These are phyloP conservation scores for Argyresthia albistria DNA, from an alignment of 2,888 invertebrate genomes.

Conservation along the genomic window DNA sequence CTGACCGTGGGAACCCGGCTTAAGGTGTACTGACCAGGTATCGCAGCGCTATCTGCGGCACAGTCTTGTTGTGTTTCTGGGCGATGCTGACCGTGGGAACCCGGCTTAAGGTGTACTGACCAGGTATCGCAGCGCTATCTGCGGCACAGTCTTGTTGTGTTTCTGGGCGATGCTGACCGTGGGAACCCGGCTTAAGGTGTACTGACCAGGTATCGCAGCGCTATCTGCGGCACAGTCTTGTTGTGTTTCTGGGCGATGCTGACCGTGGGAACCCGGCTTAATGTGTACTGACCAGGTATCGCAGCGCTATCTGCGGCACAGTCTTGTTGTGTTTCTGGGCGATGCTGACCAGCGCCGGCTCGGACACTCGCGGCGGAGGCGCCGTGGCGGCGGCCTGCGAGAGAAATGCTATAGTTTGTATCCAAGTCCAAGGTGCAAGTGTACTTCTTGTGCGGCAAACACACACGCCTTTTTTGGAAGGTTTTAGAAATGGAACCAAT, in stretches of 20 bases:
- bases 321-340: conserved; percentile 76
- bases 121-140: conserved; percentile 74
- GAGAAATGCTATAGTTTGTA: too few relatives aligned
- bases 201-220: conserved; percentile 73
- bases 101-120: too few relatives aligned
- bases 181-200: too few relatives aligned
- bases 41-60: too few relatives aligned
- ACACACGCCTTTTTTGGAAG: too few relatives aligned
- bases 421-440: too few relatives aligned
- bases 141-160: conserved; percentile 75
- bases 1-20: too few relatives aligned
- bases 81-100: too few relatives aligned
- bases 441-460: too few relatives aligned
- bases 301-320: conserved; percentile 73
- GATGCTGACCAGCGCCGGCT: conserved; percentile 68
- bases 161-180: conserved; percentile 75
- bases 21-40: too few relatives aligned
- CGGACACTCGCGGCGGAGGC: conserved; percentile 64
- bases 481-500: too few relatives aligned
- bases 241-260: conserved; percentile 74
- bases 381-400: conserved; percentile 35
- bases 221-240: conserved; percentile 76
- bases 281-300: conserved; percentile 67
- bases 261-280: conserved; percentile 45
- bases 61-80: too few relatives aligned